Evolutionary conservation across 2,888 invertebrate species (phyloP).

Genomic region (Bhutanitis thaidina): DNA sequence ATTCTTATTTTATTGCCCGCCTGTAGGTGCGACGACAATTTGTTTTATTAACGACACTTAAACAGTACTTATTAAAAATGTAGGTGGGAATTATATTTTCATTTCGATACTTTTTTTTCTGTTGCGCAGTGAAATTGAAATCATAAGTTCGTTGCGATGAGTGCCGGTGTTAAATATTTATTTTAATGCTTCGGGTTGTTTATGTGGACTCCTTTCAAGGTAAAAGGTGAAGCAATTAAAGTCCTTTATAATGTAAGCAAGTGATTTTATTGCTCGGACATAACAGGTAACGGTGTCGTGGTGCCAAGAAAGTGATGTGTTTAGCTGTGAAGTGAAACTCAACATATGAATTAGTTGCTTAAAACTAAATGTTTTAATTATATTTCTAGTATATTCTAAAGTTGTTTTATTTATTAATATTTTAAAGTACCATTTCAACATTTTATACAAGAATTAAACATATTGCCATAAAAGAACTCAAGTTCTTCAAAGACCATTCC

Average conservation of each 20-base stretch:
- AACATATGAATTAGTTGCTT: too few species aligned
- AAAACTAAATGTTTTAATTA: too few species aligned
- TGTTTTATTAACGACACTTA: conserved; percentile 73
- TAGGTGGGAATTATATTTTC: conserved; percentile 57
- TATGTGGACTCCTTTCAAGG: conserved; percentile 28
- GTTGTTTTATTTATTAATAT: too few species aligned
- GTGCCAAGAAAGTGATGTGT: conserved; percentile 5
- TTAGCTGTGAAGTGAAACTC: background rate
- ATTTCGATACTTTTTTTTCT: conserved; percentile 30
- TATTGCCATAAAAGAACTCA: too few species aligned
- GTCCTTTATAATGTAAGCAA: conserved; percentile 20
- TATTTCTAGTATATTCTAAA: too few species aligned
- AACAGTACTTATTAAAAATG: conserved; percentile 69
- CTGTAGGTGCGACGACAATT: conserved; percentile 52
- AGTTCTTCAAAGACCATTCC: too few species aligned
- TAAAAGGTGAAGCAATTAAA: conserved; percentile 31
- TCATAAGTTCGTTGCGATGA: conserved; percentile 25
- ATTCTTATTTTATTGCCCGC: conserved; percentile 49
- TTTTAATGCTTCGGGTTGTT: conserved; percentile 25
- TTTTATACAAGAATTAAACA: too few species aligned
- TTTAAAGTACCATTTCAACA: too few species aligned
- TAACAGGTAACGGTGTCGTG: conserved; percentile 13
- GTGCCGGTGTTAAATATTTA: conserved; percentile 29
- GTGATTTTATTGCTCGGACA: conserved; percentile 14
- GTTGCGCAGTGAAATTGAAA: conserved; percentile 23